Percentiles rank a stretch among this genome's conserved stretches.
Conservation (phyloP, 2,888 invertebrate genomes). For the Rhagonycha fulva region DNA sequence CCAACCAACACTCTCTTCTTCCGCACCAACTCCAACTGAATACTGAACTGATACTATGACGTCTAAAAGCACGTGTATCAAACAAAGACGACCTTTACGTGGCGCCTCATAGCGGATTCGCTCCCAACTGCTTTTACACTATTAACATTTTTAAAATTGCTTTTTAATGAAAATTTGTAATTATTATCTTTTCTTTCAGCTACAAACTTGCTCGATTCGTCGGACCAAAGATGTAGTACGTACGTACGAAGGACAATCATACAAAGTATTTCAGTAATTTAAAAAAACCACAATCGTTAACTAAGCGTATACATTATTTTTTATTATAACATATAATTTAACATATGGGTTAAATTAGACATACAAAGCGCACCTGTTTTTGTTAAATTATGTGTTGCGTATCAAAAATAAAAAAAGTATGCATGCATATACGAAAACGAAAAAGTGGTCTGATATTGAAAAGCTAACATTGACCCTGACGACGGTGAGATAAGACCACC, state of each 20-base stretch:
- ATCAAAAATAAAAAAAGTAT: neutral
- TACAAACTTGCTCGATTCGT: neutral
- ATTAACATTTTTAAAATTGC: neutral
- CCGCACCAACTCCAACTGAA: slow-evolving; percentile 30
- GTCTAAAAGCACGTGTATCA: slow-evolving; percentile 34
- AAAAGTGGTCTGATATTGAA: neutral
- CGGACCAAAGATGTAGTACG: neutral
- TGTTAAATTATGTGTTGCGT: neutral
- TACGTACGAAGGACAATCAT: too few relatives aligned
- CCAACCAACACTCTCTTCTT: slow-evolving; percentile 17
- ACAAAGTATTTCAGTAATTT: neutral
- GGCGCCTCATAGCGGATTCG: slow-evolving; percentile 8
- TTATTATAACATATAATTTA: neutral
- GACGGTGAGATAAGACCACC: neutral
- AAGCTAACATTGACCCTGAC: neutral
- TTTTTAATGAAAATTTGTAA: neutral
- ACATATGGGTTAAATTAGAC: neutral
- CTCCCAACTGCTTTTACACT: neutral
- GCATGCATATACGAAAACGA: too few relatives aligned
- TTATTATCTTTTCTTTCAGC: too few relatives aligned
- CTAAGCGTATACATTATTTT: neutral
- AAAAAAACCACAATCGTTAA: neutral
- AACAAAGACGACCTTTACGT: slow-evolving; percentile 33
- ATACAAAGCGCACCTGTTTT: neutral
- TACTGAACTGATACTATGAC: slow-evolving; percentile 24